Evolutionary conservation across 2,888 invertebrate species (phyloP).

Genomic region (Ochropleura plecta): DNA sequence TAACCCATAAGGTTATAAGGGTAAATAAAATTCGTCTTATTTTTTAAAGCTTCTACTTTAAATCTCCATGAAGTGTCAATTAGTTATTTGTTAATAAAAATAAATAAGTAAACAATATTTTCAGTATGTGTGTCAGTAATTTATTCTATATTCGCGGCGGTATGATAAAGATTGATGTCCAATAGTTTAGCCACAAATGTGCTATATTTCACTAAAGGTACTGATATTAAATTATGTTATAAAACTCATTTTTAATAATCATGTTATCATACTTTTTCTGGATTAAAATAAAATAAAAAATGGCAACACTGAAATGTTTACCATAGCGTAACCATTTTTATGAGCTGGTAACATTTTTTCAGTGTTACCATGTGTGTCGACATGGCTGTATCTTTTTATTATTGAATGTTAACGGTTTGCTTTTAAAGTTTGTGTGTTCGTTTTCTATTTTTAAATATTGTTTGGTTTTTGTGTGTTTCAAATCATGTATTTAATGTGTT

Average conservation of each 20-base stretch:
- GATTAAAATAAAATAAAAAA: conserved; percentile 20
- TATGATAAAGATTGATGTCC: conserved; percentile 42
- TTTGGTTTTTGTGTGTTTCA: conserved; percentile 47
- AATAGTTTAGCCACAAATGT: conserved; percentile 58
- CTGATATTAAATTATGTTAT: conserved; percentile 52
- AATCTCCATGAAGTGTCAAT: conserved; percentile 33
- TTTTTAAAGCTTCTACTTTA: conserved; percentile 9
- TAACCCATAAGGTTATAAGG: neutral
- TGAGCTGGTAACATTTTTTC: conserved; percentile 32
- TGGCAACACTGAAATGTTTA: conserved; percentile 36
- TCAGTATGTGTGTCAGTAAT: conserved; percentile 30
- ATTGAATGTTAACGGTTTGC: conserved; percentile 19
- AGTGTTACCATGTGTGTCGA: conserved; percentile 43
- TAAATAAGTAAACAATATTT: conserved; percentile 11
- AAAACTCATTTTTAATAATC: conserved; percentile 33
- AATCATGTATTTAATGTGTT: conserved; percentile 57
- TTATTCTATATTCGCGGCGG: conserved; percentile 25
- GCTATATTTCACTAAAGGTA: conserved; percentile 61
- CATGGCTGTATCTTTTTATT: conserved; percentile 33
- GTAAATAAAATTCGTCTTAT: conserved; percentile 11
- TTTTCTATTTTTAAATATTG: conserved; percentile 32
- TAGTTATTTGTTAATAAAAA: conserved; percentile 21
- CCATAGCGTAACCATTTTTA: conserved; percentile 28
- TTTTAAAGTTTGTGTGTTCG: conserved; percentile 42
- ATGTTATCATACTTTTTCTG: conserved; percentile 28